Conservation (phyloP, 2,113 vertebrate genomes). For the Salvelinus namaycush region DNA sequence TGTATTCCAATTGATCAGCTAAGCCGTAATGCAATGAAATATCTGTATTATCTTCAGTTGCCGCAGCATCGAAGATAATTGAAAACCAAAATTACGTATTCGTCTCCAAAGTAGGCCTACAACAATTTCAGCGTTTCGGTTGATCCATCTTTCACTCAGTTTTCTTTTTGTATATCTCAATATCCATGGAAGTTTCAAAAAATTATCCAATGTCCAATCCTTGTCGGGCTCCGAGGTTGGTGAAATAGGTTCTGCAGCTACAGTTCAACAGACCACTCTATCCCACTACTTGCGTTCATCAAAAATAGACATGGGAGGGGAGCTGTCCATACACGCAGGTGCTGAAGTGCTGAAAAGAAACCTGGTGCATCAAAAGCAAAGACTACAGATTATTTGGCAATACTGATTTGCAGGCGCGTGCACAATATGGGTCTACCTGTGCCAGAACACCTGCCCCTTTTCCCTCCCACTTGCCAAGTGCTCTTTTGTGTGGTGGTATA, state of each 20-base stretch:
- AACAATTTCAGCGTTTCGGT: not conserved
- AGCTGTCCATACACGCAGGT: slow-evolving; percentile 15
- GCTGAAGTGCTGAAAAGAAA: slow-evolving; percentile 7
- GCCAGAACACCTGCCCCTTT: too few relatives aligned
- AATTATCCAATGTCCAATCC: not conserved
- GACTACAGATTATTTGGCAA: too few relatives aligned
- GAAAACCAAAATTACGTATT: not conserved
- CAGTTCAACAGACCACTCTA: too few relatives aligned
- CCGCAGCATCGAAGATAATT: not conserved
- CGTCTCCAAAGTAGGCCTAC: not conserved
- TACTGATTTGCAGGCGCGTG: too few relatives aligned
- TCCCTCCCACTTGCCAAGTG: too few relatives aligned
- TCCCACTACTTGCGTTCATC: not conserved
- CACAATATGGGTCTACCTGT: too few relatives aligned
- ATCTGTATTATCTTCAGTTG: not conserved
- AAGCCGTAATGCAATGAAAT: not conserved
- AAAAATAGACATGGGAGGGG: not conserved
- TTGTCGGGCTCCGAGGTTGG: not conserved
- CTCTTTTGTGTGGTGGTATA: too few relatives aligned
- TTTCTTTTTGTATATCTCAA: not conserved
- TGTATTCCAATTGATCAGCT: not conserved
- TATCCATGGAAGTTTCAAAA: not conserved
- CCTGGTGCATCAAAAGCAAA: not conserved
- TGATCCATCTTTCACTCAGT: not conserved
- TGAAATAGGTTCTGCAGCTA: not conserved